These are phyloP conservation scores for Penaeus chinensis DNA, from an alignment of 1,140 invertebrate genomes.

Conservation along the genomic window DNA sequence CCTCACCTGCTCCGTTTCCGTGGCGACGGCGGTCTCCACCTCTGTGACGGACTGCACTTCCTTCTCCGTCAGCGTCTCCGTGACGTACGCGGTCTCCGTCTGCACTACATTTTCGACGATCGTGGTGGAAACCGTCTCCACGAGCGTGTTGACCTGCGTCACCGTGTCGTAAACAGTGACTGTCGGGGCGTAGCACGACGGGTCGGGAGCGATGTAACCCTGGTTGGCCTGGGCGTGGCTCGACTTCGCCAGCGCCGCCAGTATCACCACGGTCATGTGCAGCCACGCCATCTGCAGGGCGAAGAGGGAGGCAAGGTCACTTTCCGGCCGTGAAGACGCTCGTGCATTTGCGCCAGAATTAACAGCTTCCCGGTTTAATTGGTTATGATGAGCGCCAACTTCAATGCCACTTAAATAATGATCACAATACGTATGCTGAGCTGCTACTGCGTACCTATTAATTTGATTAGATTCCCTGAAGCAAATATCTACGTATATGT, in stretches of 20 bases:
- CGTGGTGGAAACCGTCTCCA: slow-evolving; percentile 41
- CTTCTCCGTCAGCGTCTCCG: slow-evolving; percentile 29
- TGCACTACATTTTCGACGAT: slow-evolving; percentile 41
- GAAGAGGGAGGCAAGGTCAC: too few relatives aligned
- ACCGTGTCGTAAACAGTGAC: slow-evolving; percentile 45
- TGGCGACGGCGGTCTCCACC: slow-evolving; percentile 19
- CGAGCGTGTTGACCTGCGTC: slow-evolving; percentile 29
- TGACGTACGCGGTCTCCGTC: slow-evolving; percentile 23
- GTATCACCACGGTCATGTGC: neutral
- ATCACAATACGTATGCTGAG: too few relatives aligned
- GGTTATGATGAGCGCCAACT: too few relatives aligned
- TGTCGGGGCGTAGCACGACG: slow-evolving; percentile 32
- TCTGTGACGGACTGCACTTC: slow-evolving; percentile 28
- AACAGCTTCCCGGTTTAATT: too few relatives aligned
- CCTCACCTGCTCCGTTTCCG: slow-evolving; percentile 43
- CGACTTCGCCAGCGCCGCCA: neutral
- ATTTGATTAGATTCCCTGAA: too few relatives aligned
- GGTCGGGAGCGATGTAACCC: neutral
- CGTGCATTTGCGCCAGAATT: too few relatives aligned
- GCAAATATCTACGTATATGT: too few relatives aligned
- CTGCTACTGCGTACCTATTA: too few relatives aligned
- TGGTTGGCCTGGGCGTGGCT: neutral
- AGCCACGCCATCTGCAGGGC: neutral
- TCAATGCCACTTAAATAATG: too few relatives aligned
- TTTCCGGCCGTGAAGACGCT: too few relatives aligned